These are phyloP conservation scores for Drosophila kurseongensis DNA, from an alignment of 1,140 invertebrate species.

Conservation along the genomic window DNA sequence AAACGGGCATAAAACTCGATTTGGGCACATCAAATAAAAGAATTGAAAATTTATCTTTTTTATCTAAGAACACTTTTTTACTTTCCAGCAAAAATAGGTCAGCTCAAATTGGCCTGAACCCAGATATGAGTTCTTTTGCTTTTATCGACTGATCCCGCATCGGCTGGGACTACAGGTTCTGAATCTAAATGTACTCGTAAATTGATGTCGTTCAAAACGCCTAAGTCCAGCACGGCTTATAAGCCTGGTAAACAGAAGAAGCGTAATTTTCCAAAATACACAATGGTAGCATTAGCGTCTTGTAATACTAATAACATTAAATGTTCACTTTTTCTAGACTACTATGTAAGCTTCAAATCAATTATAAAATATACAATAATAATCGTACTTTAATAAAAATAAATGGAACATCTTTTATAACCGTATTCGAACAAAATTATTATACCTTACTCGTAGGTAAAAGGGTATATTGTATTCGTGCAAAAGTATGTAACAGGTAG, in stretches of 20 bases:
- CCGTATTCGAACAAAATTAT: conserved; percentile 1
- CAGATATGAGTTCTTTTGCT: neutral
- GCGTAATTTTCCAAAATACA: conserved; percentile 30
- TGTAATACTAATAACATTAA: conserved; percentile 41
- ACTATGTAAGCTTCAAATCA: conserved; percentile 41
- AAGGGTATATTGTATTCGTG: no score
- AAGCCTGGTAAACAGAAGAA: conserved; percentile 34
- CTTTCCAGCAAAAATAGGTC: neutral
- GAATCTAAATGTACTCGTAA: conserved; percentile 22
- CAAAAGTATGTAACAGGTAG: no score
- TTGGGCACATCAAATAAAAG: no score
- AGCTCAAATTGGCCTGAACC: conserved; percentile 1
- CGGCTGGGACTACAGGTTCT: neutral
- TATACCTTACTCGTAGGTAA: no score
- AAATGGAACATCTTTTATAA: conserved; percentile 5
- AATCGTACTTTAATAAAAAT: conserved; percentile 13
- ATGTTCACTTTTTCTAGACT: conserved; percentile 54
- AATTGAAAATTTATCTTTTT: no score
- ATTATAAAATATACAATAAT: conserved; percentile 32
- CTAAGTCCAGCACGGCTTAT: conserved; percentile 44
- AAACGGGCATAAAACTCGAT: no score
- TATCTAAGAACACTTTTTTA: neutral
- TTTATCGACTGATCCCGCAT: neutral
- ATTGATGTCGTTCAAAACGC: conserved; percentile 64
- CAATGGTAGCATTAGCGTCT: conserved; percentile 17